A percentile compares a stretch with the other conserved stretches of the same genome.
phyloP scores from a whole-genome alignment of 1,140 invertebrate genomes.

The Linepithema humile region DNA sequence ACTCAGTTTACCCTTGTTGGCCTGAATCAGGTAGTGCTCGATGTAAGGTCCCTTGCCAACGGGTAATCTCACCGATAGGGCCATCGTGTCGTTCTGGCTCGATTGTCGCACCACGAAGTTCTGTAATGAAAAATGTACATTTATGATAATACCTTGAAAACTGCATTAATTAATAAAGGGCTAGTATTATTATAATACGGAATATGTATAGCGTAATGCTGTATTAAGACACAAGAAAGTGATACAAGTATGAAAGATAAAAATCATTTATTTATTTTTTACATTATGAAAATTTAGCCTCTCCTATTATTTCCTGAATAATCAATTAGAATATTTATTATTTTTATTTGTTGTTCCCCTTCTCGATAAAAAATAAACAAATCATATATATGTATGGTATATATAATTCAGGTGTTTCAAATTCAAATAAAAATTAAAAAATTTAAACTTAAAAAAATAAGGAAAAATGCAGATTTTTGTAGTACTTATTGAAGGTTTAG shows the following conservation, averaged over 20 bases:
- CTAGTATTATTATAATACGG: neutral
- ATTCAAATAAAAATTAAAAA: too few species aligned
- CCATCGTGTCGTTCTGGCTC: conserved; percentile 96
- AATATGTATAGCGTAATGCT: neutral
- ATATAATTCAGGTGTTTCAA: too few species aligned
- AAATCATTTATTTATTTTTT: neutral
- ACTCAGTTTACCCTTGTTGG: conserved; percentile 90
- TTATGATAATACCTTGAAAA: too few species aligned
- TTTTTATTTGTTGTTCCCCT: too few species aligned
- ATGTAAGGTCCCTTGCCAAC: conserved; percentile 94
- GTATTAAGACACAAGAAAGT: neutral
- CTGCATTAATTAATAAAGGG: too few species aligned
- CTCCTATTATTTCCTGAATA: too few species aligned
- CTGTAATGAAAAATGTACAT: conserved; percentile 83
- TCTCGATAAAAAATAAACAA: too few species aligned
- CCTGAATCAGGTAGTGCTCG: conserved; percentile 98
- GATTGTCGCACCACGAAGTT: conserved; percentile 97
- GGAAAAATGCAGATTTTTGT: neutral
- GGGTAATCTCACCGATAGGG: conserved; percentile 95
- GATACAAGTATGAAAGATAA: neutral
- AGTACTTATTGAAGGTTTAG: neutral
- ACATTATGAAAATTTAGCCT: neutral
- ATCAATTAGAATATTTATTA: too few species aligned
- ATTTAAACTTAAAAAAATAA: too few species aligned
- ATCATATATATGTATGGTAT: too few species aligned